These are phyloP conservation scores for Desmophyllum pertusum DNA, from an alignment of 92 coral and sea anemone genomes.

Conservation along the genomic window DNA sequence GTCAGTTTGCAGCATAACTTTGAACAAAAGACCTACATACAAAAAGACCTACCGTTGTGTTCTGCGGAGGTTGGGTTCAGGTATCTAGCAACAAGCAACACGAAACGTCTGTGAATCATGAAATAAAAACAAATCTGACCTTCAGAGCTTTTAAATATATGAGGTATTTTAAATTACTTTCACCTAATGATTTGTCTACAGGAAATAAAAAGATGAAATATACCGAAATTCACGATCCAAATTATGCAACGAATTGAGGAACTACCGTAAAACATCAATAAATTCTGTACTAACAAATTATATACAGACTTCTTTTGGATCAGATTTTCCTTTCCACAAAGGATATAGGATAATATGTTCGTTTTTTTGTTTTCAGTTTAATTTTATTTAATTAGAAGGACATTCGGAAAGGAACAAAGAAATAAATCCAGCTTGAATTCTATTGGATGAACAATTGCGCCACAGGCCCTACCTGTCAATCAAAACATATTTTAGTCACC, in stretches of 20 bases:
- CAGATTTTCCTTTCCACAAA: neutral
- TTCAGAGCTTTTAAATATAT: neutral
- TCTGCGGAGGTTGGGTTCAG: neutral
- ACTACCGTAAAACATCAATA: neutral
- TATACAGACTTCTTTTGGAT: neutral
- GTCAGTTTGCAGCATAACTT: neutral
- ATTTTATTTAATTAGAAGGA: neutral
- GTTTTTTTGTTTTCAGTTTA: neutral
- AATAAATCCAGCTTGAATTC: neutral
- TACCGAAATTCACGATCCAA: neutral
- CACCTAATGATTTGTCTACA: neutral
- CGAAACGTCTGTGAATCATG: neutral
- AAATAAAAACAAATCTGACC: neutral
- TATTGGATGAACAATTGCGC: neutral
- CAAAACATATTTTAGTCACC: neutral
- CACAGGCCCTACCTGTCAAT: neutral
- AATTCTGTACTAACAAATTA: neutral
- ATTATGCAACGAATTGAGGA: neutral
- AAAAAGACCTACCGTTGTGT: neutral
- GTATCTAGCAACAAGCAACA: too few relatives aligned
- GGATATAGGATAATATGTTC: neutral
- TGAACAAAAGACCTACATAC: neutral
- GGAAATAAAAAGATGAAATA: neutral
- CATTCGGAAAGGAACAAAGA: neutral
- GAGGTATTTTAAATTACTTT: neutral